Conservation (phyloP, 2,797 vertebrate species). For the Cottoperca gobio region DNA sequence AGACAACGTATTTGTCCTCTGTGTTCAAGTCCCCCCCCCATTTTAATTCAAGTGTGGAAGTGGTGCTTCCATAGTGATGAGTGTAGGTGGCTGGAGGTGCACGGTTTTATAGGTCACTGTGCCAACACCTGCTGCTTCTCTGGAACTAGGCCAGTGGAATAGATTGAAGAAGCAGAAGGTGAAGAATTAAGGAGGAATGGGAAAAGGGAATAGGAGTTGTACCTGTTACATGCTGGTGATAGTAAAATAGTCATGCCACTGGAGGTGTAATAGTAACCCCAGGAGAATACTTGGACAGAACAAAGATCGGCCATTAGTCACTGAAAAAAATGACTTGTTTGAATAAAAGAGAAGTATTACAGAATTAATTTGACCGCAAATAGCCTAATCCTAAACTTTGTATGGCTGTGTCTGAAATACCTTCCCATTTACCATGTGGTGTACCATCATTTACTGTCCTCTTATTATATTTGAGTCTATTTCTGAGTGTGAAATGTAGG, state of each 20-base stretch:
- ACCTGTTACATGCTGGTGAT: conserved; percentile 10
- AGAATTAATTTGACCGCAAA: rapidly evolving
- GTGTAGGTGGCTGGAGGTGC: conserved; percentile 29
- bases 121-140: conserved; percentile 56
- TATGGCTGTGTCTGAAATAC: background rate
- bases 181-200: conserved; percentile 44
- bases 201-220: conserved; percentile 28
- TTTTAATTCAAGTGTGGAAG: conserved; percentile 38
- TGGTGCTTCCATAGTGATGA: conserved; percentile 28
- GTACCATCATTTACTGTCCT: background rate
- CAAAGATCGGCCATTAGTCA: background rate
- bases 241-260: background rate
- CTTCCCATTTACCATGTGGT: background rate
- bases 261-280: conserved; percentile 8
- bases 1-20: background rate
- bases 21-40: background rate
- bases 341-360: background rate
- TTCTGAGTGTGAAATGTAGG: background rate
- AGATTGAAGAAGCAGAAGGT: conserved; percentile 57
- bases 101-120: conserved; percentile 72
- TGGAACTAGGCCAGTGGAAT: conserved; percentile 70
- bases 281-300: background rate
- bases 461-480: background rate
- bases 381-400: background rate
- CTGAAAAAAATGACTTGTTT: background rate